Percentiles rank a stretch among this genome's conserved stretches.
Evolutionary conservation across 1,140 invertebrate genomes (phyloP).

Genomic region (Carcinoscorpius rotundicauda): DNA sequence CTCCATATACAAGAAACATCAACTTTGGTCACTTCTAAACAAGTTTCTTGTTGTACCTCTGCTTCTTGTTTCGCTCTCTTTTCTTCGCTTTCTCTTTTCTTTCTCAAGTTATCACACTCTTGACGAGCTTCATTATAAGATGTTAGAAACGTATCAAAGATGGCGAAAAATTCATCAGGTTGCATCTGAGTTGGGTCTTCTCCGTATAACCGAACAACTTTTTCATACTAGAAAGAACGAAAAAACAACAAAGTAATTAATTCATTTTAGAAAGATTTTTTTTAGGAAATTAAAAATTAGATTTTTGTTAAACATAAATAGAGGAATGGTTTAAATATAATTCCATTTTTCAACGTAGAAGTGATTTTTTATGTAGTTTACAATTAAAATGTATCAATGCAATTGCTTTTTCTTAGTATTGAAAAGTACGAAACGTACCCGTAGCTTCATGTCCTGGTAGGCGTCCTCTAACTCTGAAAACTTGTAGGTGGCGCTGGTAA

Average conservation of each 20-base stretch:
- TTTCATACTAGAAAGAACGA: constrained; percentile 54
- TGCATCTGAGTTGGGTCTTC: constrained; percentile 74
- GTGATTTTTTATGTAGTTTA: not conserved
- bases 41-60: constrained; percentile 45
- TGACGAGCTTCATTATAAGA: constrained; percentile 71
- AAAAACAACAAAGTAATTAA: not conserved
- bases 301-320: no score
- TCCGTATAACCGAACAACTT: constrained; percentile 74
- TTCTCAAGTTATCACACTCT: constrained; percentile 75
- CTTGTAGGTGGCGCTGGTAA: constrained; percentile 72
- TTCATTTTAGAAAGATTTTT: no score
- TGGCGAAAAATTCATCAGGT: constrained; percentile 93
- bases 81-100: constrained; percentile 87
- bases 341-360: no score
- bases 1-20: no score
- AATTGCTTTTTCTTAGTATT: not conserved
- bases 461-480: constrained; percentile 88
- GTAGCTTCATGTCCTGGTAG: constrained; percentile 74
- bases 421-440: constrained; percentile 25
- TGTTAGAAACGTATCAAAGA: constrained; percentile 78
- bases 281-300: no score
- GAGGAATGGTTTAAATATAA: no score
- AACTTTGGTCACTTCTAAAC: no score
- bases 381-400: constrained; percentile 1
- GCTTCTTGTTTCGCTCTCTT: constrained; percentile 79